A percentile compares a stretch with the other conserved stretches of the same genome.
Evolutionary conservation across 2,888 invertebrate genomes (phyloP).

Genomic region (Lithophane socia): DNA sequence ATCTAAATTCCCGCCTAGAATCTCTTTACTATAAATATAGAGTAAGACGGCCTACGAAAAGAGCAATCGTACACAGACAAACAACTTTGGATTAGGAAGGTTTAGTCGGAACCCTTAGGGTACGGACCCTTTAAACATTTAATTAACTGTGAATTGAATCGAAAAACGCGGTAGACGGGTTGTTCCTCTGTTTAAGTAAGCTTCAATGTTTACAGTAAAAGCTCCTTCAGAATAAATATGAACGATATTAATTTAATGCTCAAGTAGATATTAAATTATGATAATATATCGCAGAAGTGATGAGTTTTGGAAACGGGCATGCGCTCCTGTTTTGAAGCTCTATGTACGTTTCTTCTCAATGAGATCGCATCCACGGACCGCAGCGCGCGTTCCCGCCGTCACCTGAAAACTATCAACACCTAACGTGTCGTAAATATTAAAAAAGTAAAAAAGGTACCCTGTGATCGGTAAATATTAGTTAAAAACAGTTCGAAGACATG

Average conservation of each 20-base stretch:
- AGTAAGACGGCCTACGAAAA: neutral
- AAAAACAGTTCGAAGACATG: too few relatives aligned
- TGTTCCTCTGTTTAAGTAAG: neutral
- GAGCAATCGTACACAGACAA: neutral
- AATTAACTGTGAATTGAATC: neutral
- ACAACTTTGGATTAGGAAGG: neutral
- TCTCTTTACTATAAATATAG: neutral
- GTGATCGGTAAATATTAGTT: neutral
- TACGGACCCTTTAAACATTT: neutral
- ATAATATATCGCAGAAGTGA: conserved; percentile 8
- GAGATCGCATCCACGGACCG: conserved; percentile 40
- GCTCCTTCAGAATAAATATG: neutral
- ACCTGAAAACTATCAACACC: conserved; percentile 5
- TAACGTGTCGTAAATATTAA: conserved; percentile 16
- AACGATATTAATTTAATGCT: neutral
- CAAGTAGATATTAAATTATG: neutral
- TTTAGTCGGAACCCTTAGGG: neutral
- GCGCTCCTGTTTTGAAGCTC: conserved; percentile 39
- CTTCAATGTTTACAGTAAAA: neutral
- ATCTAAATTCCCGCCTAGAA: neutral
- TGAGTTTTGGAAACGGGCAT: conserved; percentile 40
- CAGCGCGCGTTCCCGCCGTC: conserved; percentile 40
- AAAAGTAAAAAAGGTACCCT: neutral
- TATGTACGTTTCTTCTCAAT: conserved; percentile 23
- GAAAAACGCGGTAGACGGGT: neutral